Conservation (phyloP, 2,797 vertebrate species). For the Leptodactylus fallax region DNA sequence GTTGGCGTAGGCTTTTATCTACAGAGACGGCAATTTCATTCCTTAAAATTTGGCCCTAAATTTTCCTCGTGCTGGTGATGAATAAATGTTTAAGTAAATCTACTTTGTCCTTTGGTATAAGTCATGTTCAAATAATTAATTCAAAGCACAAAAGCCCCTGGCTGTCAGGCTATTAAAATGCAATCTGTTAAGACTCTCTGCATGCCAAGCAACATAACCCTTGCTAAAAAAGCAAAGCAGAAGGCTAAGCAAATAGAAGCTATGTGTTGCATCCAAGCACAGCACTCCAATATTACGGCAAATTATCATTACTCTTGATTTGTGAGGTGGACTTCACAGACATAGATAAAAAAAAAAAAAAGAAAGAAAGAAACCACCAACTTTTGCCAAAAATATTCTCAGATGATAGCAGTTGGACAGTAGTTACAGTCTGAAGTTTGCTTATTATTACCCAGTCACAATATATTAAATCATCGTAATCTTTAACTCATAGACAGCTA, state of each 20-base stretch:
- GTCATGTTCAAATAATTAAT: conserved; percentile 60
- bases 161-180: conserved; percentile 62
- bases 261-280: conserved; percentile 49
- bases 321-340: conserved; percentile 28
- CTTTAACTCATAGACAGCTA: conserved; percentile 21
- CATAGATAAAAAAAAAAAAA: conserved; percentile 9
- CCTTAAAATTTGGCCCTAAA: conserved; percentile 43
- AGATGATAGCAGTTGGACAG: conserved; percentile 21
- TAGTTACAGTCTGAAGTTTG: conserved; percentile 9
- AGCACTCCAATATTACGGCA: conserved; percentile 22
- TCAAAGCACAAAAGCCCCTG: conserved; percentile 59
- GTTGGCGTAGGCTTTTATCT: conserved; percentile 6
- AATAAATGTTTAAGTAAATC: conserved; percentile 60
- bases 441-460: conserved; percentile 15
- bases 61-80: conserved; percentile 57
- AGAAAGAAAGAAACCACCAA: neutral
- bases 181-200: conserved; percentile 63
- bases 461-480: conserved; percentile 34
- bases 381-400: conserved; percentile 1
- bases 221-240: conserved; percentile 59
- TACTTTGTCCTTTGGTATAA: conserved; percentile 59
- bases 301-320: conserved; percentile 45
- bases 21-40: conserved; percentile 14
- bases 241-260: conserved; percentile 52
- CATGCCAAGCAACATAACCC: conserved; percentile 63